phyloP scores from a whole-genome alignment of 2,113 vertebrate genomes.

The Oryctolagus cuniculus region mOryCun1.1 NC_091444.1:28037501-28038000 shows the following conservation, averaged over 20 bases:
- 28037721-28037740: no score
- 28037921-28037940: not conserved
- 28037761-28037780: not conserved
- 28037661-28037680: not conserved
- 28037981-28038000: no score
- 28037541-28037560: not conserved
- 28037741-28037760: not conserved
- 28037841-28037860: not conserved
- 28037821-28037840: not conserved
- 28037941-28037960: not conserved
- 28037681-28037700: not conserved
- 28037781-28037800: not conserved
- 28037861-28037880: slow-evolving; percentile 4
- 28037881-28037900: not conserved
- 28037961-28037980: not conserved
- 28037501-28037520: not conserved
- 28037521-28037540: not conserved
- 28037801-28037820: not conserved
- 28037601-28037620: not conserved
- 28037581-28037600: not conserved
- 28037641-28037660: not conserved
- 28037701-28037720: no score
- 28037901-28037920: not conserved
- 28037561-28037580: not conserved
- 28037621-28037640: not conserved